phyloP scores from a whole-genome alignment of 2,797 vertebrate genomes.

The Neostethus bicornis region DNA sequence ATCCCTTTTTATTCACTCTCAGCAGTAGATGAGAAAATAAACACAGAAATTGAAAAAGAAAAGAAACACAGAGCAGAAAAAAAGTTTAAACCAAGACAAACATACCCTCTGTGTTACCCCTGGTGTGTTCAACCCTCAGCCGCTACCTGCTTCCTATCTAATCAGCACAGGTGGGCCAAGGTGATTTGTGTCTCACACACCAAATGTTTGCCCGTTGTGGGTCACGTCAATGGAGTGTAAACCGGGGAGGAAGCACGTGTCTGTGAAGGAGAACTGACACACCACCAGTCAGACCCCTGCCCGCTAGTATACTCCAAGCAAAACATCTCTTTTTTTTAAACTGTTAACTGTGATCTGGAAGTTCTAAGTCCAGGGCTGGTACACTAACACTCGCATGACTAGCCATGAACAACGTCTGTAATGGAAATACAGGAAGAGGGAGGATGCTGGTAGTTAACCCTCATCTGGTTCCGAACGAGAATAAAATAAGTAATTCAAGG shows the following conservation, averaged over 20 bases:
- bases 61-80: constrained; percentile 24
- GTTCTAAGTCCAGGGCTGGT: constrained; percentile 59
- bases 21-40: constrained; percentile 31
- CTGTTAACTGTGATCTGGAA: constrained; percentile 67
- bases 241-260: constrained; percentile 65
- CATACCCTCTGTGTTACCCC: constrained; percentile 27
- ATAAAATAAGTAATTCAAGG: constrained; percentile 60
- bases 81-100: constrained; percentile 38
- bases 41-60: constrained; percentile 16
- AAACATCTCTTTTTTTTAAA: constrained; percentile 63
- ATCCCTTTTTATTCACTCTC: constrained; percentile 22
- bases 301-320: constrained; percentile 58
- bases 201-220: constrained; percentile 63
- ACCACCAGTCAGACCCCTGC: constrained; percentile 55
- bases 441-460: constrained; percentile 60
- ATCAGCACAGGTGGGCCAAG: constrained; percentile 73
- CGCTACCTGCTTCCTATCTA: constrained; percentile 63
- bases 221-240: constrained; percentile 69
- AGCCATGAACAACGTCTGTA: constrained; percentile 58
- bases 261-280: constrained; percentile 69
- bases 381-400: constrained; percentile 58
- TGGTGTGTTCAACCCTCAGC: constrained; percentile 37
- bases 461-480: constrained; percentile 50
- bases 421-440: constrained; percentile 57
- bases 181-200: constrained; percentile 70